Evolutionary conservation across 37 sponge, comb jelly and placozoan species (phyloP).

Genomic region (Beroe ovata): DNA sequence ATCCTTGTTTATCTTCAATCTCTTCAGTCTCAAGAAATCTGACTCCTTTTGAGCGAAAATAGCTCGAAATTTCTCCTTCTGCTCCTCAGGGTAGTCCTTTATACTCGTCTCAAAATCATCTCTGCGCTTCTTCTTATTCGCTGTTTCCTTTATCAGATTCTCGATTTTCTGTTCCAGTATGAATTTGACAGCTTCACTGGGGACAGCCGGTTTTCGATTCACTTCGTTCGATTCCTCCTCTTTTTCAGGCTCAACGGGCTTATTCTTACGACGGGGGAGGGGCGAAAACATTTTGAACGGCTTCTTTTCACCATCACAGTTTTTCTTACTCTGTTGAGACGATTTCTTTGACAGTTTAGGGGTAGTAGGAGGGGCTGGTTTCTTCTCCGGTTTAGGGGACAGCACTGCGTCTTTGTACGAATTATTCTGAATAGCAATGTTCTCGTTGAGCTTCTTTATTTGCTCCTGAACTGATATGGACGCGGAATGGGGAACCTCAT

Average conservation of each 20-base stretch:
- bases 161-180: conserved; percentile 93
- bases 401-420: conserved; percentile 23
- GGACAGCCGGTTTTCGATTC: conserved; percentile 70
- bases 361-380: neutral
- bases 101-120: conserved; percentile 85
- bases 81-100: conserved; percentile 80
- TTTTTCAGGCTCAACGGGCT: neutral
- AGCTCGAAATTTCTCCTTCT: conserved; percentile 80
- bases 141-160: conserved; percentile 77
- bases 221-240: neutral
- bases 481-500: neutral
- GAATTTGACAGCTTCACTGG: conserved; percentile 94
- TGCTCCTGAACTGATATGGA: conserved; percentile 51
- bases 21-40: conserved; percentile 83
- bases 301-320: neutral
- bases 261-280: conserved; percentile 18
- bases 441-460: conserved; percentile 48
- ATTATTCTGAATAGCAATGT: conserved; percentile 45
- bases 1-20: conserved; percentile 84
- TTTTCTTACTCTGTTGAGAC: conserved; percentile 14
- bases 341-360: conserved; percentile 24
- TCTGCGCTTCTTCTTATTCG: conserved; percentile 81
- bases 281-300: conserved; percentile 65
- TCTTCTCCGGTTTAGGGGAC: conserved; percentile 48
- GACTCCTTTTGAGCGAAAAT: conserved; percentile 89